Percentiles rank a stretch among this genome's conserved stretches.
Evolutionary conservation across 2,888 invertebrate species (phyloP).

Genomic region (Folsomia candida): DNA sequence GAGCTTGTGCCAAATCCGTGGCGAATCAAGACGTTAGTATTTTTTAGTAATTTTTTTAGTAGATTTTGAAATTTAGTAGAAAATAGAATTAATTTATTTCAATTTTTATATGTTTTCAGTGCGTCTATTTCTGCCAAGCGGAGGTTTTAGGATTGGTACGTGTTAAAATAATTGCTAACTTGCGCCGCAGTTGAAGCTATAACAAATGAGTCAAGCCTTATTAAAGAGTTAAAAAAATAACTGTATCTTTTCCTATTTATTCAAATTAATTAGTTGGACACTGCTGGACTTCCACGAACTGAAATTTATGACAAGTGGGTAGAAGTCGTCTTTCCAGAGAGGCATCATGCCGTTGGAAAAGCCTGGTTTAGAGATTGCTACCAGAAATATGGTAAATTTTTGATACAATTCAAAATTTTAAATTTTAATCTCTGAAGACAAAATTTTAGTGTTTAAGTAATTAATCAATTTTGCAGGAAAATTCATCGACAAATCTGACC

Average conservation of each 20-base stretch:
- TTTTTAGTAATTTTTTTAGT: neutral
- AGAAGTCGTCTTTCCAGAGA: neutral
- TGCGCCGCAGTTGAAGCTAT: too few relatives aligned
- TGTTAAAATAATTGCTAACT: neutral
- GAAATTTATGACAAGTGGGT: conserved; percentile 3
- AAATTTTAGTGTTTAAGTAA: too few relatives aligned
- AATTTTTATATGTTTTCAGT: conserved; percentile 6
- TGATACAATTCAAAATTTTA: too few relatives aligned
- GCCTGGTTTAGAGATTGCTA: conserved; percentile 4
- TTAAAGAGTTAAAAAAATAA: neutral
- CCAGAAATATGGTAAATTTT: conserved; percentile 9
- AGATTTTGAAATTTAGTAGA: neutral
- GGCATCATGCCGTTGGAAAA: neutral
- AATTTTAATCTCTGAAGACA: too few relatives aligned
- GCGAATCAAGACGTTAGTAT: neutral
- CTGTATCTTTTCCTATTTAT: neutral
- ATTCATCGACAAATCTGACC: conserved; percentile 3
- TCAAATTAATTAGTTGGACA: conserved; percentile 1
- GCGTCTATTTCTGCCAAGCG: conserved; percentile 6
- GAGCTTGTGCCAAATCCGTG: conserved; percentile 4
- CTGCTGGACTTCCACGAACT: neutral
- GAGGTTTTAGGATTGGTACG: conserved; percentile 8
- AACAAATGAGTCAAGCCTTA: too few relatives aligned
- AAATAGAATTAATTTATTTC: too few relatives aligned
- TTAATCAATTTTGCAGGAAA: too few relatives aligned